Evolutionary conservation across 92 coral and sea anemone genomes (phyloP), one percentile per base, ranked within the genome.

Genomic region (Epizoanthus fatuus): DNA sequence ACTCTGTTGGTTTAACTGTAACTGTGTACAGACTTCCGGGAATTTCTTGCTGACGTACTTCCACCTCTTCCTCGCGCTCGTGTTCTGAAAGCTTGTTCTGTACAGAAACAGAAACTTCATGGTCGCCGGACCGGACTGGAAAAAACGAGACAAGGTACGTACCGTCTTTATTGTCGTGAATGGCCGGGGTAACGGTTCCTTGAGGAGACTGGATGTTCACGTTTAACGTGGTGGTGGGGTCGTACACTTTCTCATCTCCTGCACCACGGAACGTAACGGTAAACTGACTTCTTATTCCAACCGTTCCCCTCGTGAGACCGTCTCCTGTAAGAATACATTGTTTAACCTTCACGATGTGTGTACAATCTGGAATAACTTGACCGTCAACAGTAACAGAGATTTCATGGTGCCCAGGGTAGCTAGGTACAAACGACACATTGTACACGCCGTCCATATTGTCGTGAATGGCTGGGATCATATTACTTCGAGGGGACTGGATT

Each of bases 11-110:
- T 10, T 81, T 81, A 35, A 47, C 86, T 16, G 6, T n/a, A 7
- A 81, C 56, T 20, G 56, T 16, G 49, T 68, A 81, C 11, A 76
- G 76, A 5, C 74, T 81, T 7, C 76, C 54, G 16, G 32, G 63
- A 13, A 81, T 32, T 40, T 63, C 25, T 22, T 22, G 42, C 40
- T 7, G n/a, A 5, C 37, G 75, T 47, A 63, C 40, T 38, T 49
- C 16, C 85, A 71, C 14, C 45, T 59, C 19, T 17, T 45, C 5
- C 16, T 59, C 17, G 25, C 15, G n/a, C 4, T 20, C 3, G 67
- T 22, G 25, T 22, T 22, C 25, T 22, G 25, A 22, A 22, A 22
- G 25, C 25, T 0, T 22, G 25, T 22, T 22, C 25, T 22, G 25
- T 22, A 22, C 25, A 22, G 25, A 22, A 22, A 22, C 25, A 22